Conservation (phyloP, 2,113 vertebrate species). For the Ovibos moschatus region DNA sequence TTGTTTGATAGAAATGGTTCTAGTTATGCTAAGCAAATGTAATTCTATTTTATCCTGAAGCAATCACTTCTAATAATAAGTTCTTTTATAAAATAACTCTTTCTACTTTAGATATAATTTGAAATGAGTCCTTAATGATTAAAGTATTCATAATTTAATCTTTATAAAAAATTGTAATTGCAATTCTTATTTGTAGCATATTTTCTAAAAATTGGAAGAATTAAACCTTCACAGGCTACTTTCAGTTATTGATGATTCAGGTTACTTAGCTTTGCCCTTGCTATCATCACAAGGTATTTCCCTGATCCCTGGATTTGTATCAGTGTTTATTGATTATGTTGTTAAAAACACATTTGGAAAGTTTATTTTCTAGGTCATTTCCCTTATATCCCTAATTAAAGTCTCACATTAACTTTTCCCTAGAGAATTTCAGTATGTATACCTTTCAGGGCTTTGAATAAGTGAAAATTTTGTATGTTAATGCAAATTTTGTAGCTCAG, state of each 20-base stretch:
- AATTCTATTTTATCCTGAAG: conserved; percentile 63
- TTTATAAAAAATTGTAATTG: conserved; percentile 62
- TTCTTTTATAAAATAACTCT: conserved; percentile 62
- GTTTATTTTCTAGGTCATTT: conserved; percentile 30
- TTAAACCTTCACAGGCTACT: not conserved
- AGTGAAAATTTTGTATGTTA: not conserved
- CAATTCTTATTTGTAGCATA: conserved; percentile 44
- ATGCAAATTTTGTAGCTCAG: not conserved
- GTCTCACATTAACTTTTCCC: not conserved
- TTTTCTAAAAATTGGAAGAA: conserved; percentile 32
- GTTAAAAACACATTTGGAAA: conserved; percentile 17
- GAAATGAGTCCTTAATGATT: conserved; percentile 70
- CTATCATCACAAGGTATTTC: not conserved
- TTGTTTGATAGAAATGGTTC: conserved; percentile 46
- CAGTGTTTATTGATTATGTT: not conserved
- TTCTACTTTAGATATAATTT: conserved; percentile 58
- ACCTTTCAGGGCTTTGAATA: not conserved
- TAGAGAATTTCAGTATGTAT: not conserved
- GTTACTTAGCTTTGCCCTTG: not conserved
- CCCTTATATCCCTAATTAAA: not conserved
- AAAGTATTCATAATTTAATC: conserved; percentile 52
- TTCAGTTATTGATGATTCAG: not conserved
- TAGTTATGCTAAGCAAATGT: conserved; percentile 60
- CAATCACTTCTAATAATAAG: conserved; percentile 47
- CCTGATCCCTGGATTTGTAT: not conserved